A percentile compares a stretch with the other conserved stretches of the same genome.
These are phyloP conservation scores for Meloidogyne hapla DNA, from an alignment of 1,140 invertebrate genomes.

Conservation along the genomic window DNA sequence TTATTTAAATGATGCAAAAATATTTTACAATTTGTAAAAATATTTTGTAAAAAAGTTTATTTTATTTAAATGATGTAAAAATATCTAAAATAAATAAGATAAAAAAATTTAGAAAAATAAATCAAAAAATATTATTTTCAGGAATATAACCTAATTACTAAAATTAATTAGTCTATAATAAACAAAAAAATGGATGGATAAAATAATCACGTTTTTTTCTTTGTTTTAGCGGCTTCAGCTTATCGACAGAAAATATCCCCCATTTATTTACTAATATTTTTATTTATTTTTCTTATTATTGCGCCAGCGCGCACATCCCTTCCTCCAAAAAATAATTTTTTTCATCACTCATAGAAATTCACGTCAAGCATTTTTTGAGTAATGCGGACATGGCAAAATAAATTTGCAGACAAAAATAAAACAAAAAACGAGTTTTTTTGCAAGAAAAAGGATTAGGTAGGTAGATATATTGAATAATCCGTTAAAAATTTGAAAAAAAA, in stretches of 20 bases:
- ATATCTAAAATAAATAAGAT: neutral
- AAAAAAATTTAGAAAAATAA: too few species aligned
- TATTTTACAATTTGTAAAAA: too few species aligned
- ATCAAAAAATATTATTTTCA: neutral
- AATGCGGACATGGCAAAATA: neutral
- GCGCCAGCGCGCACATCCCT: neutral
- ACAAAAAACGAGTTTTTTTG: neutral
- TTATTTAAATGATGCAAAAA: too few species aligned
- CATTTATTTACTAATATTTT: neutral
- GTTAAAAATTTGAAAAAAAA: neutral
- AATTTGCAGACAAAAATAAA: neutral
- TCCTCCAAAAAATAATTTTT: neutral
- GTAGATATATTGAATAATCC: neutral
- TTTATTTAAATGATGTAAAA: too few species aligned
- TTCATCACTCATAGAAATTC: neutral
- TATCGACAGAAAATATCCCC: neutral
- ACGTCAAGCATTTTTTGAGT: neutral
- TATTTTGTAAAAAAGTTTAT: too few species aligned
- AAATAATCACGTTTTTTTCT: constrained; percentile 6
- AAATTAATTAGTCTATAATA: neutral
- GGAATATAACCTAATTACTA: constrained; percentile 3
- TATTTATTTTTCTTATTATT: neutral
- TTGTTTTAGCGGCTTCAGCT: neutral
- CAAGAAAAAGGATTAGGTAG: neutral
- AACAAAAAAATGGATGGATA: neutral